These are phyloP conservation scores for Andricus grossulariae DNA, from an alignment of 1,140 invertebrate genomes.

Conservation along the genomic window DNA sequence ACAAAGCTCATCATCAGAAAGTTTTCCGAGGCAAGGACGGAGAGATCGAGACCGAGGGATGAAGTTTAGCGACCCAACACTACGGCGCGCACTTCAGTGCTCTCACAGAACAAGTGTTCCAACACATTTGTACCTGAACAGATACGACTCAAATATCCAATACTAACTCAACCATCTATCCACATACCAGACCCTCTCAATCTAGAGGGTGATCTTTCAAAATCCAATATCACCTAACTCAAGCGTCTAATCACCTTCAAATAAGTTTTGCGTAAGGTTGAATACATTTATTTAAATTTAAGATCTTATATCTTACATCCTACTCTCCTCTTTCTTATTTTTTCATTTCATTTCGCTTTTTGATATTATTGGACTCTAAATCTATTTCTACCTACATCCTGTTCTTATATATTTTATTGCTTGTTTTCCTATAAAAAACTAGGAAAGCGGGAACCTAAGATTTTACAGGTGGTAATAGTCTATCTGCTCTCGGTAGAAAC, in stretches of 20 bases:
- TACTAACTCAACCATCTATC: constrained; percentile 10
- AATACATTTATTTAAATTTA: too few species aligned
- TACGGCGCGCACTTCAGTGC: constrained; percentile 44
- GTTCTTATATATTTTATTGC: too few species aligned
- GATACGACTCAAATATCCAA: constrained; percentile 9
- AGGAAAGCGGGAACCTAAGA: too few species aligned
- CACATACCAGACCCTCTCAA: neutral
- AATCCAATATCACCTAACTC: neutral
- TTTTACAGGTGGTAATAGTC: too few species aligned
- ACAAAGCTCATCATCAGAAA: constrained; percentile 74
- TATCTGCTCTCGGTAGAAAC: too few species aligned
- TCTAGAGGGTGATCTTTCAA: constrained; percentile 10
- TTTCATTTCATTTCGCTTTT: too few species aligned
- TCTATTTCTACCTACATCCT: too few species aligned
- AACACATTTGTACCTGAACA: neutral
- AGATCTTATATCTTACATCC: too few species aligned
- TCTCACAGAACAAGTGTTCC: neutral
- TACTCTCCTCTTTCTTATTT: too few species aligned
- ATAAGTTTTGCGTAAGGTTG: too few species aligned
- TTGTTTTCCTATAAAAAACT: too few species aligned
- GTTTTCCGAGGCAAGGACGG: constrained; percentile 71
- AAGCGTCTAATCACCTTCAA: neutral
- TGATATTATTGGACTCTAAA: too few species aligned
- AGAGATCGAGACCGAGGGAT: constrained; percentile 38
- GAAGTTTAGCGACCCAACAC: constrained; percentile 32